Conservation (phyloP, 2,888 invertebrate species). For the Philhelius pedissequus region DNA sequence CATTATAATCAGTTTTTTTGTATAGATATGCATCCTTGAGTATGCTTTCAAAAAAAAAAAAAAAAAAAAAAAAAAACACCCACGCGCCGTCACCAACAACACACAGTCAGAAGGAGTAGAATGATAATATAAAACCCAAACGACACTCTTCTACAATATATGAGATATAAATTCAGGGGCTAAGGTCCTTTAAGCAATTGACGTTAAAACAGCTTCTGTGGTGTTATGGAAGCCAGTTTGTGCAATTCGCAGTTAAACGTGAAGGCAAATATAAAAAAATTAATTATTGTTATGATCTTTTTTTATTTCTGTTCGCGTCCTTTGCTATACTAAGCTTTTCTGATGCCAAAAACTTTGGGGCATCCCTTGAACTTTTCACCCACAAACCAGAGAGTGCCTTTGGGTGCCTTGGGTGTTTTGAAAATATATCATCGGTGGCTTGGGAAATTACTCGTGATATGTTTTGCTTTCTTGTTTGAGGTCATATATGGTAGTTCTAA, state of each 20-base stretch:
- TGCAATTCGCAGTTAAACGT: not conserved
- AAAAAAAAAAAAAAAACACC: no score
- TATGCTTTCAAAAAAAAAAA: conserved; percentile 17
- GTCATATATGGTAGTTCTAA: not conserved
- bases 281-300: conserved; percentile 41
- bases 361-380: conserved; percentile 45
- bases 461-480: not conserved
- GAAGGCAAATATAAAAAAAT: conserved; percentile 37
- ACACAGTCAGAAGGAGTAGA: not conserved
- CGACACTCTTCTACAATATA: conserved; percentile 16
- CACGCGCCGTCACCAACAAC: not conserved
- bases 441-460: not conserved
- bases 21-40: conserved; percentile 43
- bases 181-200: conserved; percentile 18
- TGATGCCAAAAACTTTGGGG: not conserved
- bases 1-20: conserved; percentile 56
- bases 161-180: conserved; percentile 2
- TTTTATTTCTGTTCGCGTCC: not conserved
- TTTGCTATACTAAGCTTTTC: not conserved
- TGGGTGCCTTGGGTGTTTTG: not conserved
- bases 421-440: not conserved
- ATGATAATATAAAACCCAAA: conserved; percentile 4
- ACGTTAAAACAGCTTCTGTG: conserved; percentile 2
- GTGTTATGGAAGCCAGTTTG: not conserved
- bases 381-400: not conserved